Evolutionary conservation across 1,140 invertebrate genomes (phyloP).

Genomic region (Akabosia matsudoensis): DNA sequence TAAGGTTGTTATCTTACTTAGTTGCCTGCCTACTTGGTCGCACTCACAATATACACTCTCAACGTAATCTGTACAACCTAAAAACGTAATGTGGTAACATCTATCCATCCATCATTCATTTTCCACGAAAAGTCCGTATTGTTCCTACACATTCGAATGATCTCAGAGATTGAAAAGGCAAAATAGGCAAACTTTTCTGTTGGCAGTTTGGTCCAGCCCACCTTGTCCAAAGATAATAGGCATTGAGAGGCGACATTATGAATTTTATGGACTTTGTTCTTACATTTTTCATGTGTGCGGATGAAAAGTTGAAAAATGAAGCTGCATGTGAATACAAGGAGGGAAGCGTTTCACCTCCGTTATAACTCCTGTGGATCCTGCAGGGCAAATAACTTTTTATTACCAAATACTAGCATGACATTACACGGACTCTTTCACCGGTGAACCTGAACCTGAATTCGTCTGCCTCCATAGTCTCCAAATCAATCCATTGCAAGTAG

Average conservation of each 20-base stretch:
- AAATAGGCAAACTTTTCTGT: neutral
- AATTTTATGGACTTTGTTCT: neutral
- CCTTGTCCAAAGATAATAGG: conserved; percentile 1
- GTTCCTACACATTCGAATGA: no score
- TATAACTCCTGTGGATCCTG: no score
- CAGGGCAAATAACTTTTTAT: no score
- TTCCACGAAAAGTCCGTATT: no score
- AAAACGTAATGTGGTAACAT: neutral
- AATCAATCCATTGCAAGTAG: neutral
- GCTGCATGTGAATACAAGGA: no score
- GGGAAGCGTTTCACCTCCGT: no score
- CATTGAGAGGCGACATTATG: neutral
- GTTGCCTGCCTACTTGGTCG: neutral
- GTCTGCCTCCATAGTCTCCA: neutral
- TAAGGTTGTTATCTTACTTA: neutral
- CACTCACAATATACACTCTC: no score
- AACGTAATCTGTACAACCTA: neutral
- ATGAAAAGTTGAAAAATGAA: no score
- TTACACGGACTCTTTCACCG: neutral
- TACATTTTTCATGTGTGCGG: conserved; percentile 1
- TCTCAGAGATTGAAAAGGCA: neutral
- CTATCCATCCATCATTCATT: neutral
- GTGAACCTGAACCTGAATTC: neutral
- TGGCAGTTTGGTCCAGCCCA: conserved; percentile 2
- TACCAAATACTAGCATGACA: no score